Evolutionary conservation across 2,888 invertebrate genomes (phyloP).

Genomic region (Spodoptera exigua): DNA sequence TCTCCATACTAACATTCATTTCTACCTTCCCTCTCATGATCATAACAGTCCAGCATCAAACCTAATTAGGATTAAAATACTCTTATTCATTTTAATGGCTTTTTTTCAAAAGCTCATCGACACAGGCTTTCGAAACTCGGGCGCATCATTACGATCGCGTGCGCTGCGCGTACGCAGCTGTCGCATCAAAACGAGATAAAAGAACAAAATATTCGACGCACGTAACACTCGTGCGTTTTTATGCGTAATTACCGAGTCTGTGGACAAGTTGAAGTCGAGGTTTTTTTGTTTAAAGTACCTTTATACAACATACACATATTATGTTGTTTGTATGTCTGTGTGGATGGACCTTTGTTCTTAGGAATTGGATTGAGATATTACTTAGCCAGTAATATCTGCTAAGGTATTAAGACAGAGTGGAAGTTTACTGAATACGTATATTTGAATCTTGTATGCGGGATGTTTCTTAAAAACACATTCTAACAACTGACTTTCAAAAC

Average conservation of each 20-base stretch:
- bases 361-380: too few relatives aligned
- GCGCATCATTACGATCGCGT: constrained; percentile 46
- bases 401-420: too few relatives aligned
- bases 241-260: constrained; percentile 49
- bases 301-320: not conserved
- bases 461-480: too few relatives aligned
- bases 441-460: too few relatives aligned
- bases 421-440: too few relatives aligned
- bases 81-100: constrained; percentile 3
- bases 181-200: constrained; percentile 43
- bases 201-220: constrained; percentile 50
- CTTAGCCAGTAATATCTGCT: too few relatives aligned
- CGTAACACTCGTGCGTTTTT: constrained; percentile 55
- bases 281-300: constrained; percentile 33
- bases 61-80: not conserved
- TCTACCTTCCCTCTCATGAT: too few relatives aligned
- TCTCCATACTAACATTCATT: too few relatives aligned
- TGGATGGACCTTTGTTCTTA: too few relatives aligned
- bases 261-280: constrained; percentile 29
- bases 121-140: constrained; percentile 28
- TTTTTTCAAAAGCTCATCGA: too few relatives aligned
- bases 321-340: not conserved
- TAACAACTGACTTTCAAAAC: too few relatives aligned
- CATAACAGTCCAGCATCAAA: too few relatives aligned
- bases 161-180: constrained; percentile 51